These are phyloP conservation scores for Latheticus oryzae DNA, from an alignment of 2,888 invertebrate genomes.

Conservation along the genomic window DNA sequence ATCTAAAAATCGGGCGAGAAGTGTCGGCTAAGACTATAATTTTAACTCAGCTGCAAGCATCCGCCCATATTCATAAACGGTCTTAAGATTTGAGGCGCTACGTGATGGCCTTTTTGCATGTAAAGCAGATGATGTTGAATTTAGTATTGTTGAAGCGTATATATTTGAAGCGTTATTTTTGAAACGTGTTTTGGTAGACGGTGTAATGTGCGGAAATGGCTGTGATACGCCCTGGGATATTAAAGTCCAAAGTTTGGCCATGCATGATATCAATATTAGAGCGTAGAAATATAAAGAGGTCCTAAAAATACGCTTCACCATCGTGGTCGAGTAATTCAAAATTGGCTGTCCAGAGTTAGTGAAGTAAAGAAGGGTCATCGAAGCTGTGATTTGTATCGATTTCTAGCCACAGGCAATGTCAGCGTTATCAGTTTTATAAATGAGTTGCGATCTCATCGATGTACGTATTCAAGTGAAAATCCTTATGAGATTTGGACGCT, in stretches of 20 bases:
- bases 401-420: slow-evolving; percentile 43
- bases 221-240: slow-evolving; percentile 19
- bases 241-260: slow-evolving; percentile 20
- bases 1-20: slow-evolving; percentile 5
- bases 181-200: slow-evolving; percentile 3
- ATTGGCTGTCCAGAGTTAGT: slow-evolving; percentile 31
- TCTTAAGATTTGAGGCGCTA: slow-evolving; percentile 19
- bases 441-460: slow-evolving; percentile 47
- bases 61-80: slow-evolving; percentile 8
- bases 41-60: slow-evolving; percentile 6
- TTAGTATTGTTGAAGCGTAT: slow-evolving; percentile 13
- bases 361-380: slow-evolving; percentile 35
- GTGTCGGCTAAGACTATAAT: slow-evolving; percentile 7
- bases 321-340: slow-evolving; percentile 36
- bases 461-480: slow-evolving; percentile 46
- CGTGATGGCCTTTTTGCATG: slow-evolving; percentile 27
- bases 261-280: slow-evolving; percentile 38
- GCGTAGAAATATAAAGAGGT: slow-evolving; percentile 33
- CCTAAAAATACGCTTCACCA: slow-evolving; percentile 40
- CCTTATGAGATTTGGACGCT: slow-evolving; percentile 31
- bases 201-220: slow-evolving; percentile 16
- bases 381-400: slow-evolving; percentile 47
- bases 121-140: slow-evolving; percentile 16
- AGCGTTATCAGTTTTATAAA: slow-evolving; percentile 47
- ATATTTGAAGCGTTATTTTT: slow-evolving; percentile 19